These are phyloP conservation scores for Empidonax traillii DNA, from an alignment of 2,113 vertebrate genomes.

Conservation along the genomic window DNA sequence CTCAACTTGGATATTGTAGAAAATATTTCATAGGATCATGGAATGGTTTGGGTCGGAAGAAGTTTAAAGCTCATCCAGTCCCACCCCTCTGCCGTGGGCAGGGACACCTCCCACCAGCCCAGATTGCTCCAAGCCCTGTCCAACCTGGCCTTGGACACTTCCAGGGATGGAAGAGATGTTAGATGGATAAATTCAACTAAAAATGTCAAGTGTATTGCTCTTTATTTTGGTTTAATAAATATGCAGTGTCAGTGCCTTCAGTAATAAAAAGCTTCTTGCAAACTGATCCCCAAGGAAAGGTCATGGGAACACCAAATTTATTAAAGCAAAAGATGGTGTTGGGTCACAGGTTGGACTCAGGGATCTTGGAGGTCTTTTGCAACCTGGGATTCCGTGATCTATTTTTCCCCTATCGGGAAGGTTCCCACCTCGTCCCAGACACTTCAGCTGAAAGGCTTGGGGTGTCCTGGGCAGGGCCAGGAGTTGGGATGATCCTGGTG, in stretches of 20 bases:
- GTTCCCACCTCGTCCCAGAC: neutral
- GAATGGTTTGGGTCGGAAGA: neutral
- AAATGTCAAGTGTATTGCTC: neutral
- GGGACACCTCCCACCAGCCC: neutral
- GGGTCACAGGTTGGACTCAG: neutral
- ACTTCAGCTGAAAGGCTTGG: fast-evolving
- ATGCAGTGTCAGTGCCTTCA: fast-evolving
- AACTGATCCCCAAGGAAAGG: neutral
- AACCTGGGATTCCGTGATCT: neutral
- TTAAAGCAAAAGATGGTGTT: neutral
- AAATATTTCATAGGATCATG: neutral
- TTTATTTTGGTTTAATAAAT: neutral
- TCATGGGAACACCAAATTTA: neutral
- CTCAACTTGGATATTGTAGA: neutral
- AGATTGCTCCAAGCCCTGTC: neutral
- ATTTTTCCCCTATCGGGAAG: neutral
- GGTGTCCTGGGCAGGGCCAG: neutral
- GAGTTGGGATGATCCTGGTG: neutral
- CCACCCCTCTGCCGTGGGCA: neutral
- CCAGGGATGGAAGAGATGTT: neutral
- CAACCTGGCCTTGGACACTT: neutral
- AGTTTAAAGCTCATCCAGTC: neutral
- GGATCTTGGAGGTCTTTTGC: neutral
- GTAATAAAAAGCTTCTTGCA: neutral
- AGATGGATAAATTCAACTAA: neutral